phyloP scores from a whole-genome alignment of 1,140 invertebrate genomes.

The Rhizoglyphus robini region DNA sequence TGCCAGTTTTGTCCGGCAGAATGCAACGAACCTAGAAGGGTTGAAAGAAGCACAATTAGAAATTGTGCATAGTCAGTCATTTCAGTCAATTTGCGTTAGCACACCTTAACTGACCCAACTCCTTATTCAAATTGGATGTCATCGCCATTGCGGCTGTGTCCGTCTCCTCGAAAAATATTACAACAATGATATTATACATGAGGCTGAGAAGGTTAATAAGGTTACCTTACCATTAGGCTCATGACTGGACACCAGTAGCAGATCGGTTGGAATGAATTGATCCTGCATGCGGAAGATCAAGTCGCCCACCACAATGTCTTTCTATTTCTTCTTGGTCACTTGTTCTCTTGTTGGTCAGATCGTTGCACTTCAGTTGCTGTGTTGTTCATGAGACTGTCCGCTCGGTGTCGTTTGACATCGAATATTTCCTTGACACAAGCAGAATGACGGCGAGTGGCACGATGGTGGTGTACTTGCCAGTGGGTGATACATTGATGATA shows the following conservation, averaged over 20 bases:
- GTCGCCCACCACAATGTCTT: conserved; percentile 63
- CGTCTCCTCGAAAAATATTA: conserved; percentile 73
- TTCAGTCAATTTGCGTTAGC: too few relatives aligned
- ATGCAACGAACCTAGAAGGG: conserved; percentile 72
- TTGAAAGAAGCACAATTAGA: too few relatives aligned
- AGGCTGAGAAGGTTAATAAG: too few relatives aligned
- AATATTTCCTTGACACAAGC: conserved; percentile 89
- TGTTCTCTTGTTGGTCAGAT: conserved; percentile 23
- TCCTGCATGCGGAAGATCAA: conserved; percentile 79
- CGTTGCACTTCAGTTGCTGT: conserved; percentile 50
- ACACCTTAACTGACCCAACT: conserved; percentile 74
- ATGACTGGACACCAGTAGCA: conserved; percentile 66
- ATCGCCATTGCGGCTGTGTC: conserved; percentile 91
- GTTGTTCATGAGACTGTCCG: conserved; percentile 87
- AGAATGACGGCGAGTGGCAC: conserved; percentile 88
- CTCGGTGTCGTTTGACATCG: conserved; percentile 80
- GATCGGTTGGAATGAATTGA: conserved; percentile 74
- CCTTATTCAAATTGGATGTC: conserved; percentile 97
- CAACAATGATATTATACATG: conserved; percentile 57
- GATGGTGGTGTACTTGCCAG: conserved; percentile 84
- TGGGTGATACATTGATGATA: conserved; percentile 92
- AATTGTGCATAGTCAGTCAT: too few relatives aligned
- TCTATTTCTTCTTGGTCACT: conserved; percentile 23
- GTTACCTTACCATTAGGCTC: conserved; percentile 22
- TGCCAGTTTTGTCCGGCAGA: conserved; percentile 93